Evolutionary conservation across 2,113 vertebrate species (phyloP), one percentile per base, ranked within the genome.

Genomic region (Cinclus cinclus): DNA sequence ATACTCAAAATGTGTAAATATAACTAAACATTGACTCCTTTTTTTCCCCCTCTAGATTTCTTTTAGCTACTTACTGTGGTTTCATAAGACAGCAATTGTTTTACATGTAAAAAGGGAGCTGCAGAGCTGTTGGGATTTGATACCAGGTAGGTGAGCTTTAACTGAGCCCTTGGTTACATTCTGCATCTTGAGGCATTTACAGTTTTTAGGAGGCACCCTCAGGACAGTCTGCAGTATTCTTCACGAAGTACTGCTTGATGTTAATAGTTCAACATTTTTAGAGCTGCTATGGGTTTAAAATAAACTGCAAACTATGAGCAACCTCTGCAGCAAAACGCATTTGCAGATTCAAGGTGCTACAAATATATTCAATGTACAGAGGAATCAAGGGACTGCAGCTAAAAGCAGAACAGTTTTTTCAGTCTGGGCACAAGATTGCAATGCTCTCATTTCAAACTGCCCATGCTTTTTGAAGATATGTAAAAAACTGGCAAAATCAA

Each of bases 51-150:
- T 69, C 30, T 94, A 88, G 46, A 77, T 47, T 90, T 87, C 15
- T 90, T 78, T 85, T 15, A 94, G 55, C n/a, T 56, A 88, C 47
- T 94, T 78, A 83, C 73, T 96, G 83, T 9, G 22, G 46, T 89
- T 97, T 96, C 91, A 79, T 82, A 90, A 80, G 47, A 64, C 63
- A 94, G 39, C 46, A 83, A 92, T 77, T 90, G 58, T 58, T 42
- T 65, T 78, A 74, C n/a, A 65, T 83, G 49, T 31, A 67, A 52
- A 87, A 75, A 24, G 14, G 49, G 20, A 58, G 11, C 25, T 55
- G 30, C 21, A 22, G 41, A 87, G 71, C 20, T 68, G 46, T 6
- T 33, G 18, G 15, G 13, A 13, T 33, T 30, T 49, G 55, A 27
- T 19, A 22, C 4, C 7, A 20, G 2, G 14, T 4, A 30, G 14